These are phyloP conservation scores for Cyclargus thomasi DNA, from an alignment of 1,140 invertebrate genomes.

Conservation along the genomic window DNA sequence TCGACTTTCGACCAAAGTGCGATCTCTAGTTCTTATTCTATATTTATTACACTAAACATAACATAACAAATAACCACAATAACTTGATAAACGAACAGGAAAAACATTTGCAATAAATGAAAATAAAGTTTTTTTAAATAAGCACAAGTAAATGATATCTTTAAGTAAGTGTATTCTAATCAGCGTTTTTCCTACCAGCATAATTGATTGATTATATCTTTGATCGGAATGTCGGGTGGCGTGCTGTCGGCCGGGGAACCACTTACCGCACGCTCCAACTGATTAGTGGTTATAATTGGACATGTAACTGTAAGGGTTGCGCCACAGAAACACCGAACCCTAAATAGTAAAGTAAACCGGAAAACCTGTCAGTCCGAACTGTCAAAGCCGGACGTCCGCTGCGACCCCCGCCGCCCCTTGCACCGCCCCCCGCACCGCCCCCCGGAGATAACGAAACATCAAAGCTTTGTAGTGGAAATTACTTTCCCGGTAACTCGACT, in stretches of 20 bases:
- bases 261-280: not conserved
- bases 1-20: too few relatives aligned
- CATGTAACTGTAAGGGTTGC: too few relatives aligned
- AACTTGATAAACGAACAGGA: too few relatives aligned
- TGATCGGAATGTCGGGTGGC: not conserved
- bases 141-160: not conserved
- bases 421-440: too few relatives aligned
- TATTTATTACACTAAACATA: too few relatives aligned
- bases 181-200: not conserved
- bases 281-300: not conserved
- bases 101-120: too few relatives aligned
- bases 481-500: not conserved
- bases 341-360: not conserved
- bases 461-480: conserved; percentile 1
- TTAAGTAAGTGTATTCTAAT: not conserved
- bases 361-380: not conserved
- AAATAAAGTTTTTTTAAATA: too few relatives aligned
- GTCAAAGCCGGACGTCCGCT: not conserved
- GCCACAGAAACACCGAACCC: too few relatives aligned
- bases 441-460: not conserved
- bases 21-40: too few relatives aligned
- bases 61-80: too few relatives aligned
- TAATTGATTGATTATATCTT: not conserved
- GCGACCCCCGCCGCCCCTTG: not conserved
- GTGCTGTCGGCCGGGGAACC: not conserved